phyloP scores from a whole-genome alignment of 2,113 vertebrate genomes.

The Talpa occidentalis region DNA sequence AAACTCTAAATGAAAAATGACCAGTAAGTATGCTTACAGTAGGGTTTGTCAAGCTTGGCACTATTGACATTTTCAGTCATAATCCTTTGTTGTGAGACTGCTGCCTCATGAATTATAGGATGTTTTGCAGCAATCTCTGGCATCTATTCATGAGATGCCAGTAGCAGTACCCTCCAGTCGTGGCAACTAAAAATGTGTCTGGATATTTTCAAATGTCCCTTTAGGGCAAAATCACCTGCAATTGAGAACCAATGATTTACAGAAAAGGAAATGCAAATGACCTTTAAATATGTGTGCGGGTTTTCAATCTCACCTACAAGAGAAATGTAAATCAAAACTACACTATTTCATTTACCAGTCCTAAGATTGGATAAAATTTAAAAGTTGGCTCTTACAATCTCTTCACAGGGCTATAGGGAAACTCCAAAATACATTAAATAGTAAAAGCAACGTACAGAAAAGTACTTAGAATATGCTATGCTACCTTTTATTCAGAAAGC shows the following conservation, averaged over 20 bases:
- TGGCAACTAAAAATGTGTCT: background rate
- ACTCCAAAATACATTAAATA: background rate
- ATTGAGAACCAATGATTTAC: background rate
- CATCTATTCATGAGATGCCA: background rate
- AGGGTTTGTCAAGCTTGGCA: background rate
- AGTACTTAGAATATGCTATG: background rate
- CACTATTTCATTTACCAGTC: background rate
- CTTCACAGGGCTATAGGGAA: background rate
- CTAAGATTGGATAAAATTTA: background rate
- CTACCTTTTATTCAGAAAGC: background rate
- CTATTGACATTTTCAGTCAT: background rate
- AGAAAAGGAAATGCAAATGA: background rate
- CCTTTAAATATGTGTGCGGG: background rate
- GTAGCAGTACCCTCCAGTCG: background rate
- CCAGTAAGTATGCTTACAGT: background rate
- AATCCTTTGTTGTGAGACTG: too few relatives aligned
- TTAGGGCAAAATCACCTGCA: background rate
- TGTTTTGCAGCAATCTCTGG: too few relatives aligned
- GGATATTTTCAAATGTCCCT: background rate
- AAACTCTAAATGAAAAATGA: background rate
- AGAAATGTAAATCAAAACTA: background rate
- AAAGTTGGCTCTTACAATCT: background rate
- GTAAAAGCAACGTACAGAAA: background rate
- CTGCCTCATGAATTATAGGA: background rate
- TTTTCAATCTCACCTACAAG: background rate